Conservation (phyloP, 2,888 invertebrate genomes). For the Pandemis cinnamomeana region DNA sequence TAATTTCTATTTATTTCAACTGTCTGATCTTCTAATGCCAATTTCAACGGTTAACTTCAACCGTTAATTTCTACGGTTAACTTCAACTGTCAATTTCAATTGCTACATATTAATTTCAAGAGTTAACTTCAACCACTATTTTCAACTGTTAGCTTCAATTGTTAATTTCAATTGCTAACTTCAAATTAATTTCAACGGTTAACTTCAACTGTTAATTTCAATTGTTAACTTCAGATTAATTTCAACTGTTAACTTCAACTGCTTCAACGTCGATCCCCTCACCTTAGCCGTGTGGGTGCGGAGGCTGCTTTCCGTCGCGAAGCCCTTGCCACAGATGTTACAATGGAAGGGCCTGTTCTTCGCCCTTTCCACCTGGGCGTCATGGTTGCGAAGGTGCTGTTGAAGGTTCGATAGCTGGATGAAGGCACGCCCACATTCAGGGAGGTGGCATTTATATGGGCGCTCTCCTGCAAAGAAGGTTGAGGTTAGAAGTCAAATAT, state of each 20-base stretch:
- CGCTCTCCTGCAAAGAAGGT: slow-evolving; percentile 91
- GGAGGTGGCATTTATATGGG: slow-evolving; percentile 98
- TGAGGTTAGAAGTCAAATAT: not conserved
- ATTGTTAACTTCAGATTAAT: too few species aligned
- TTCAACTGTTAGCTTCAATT: too few species aligned
- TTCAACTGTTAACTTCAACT: not conserved
- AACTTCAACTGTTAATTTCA: too few species aligned
- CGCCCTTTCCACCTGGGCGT: slow-evolving; percentile 96
- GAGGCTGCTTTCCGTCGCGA: slow-evolving; percentile 97
- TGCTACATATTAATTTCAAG: too few species aligned
- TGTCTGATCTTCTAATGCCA: too few species aligned
- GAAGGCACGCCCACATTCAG: slow-evolving; percentile 97
- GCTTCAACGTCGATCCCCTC: slow-evolving; percentile 71
- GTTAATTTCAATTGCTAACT: too few species aligned
- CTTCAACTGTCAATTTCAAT: too few species aligned
- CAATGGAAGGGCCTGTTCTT: slow-evolving; percentile 98
- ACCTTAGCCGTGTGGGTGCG: slow-evolving; percentile 99
- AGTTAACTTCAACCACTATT: too few species aligned
- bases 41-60: too few species aligned
- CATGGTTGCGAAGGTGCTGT: slow-evolving; percentile 97
- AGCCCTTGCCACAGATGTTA: slow-evolving; percentile 98
- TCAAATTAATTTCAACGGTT: too few species aligned
- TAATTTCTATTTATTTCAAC: too few species aligned
- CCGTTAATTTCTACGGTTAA: too few species aligned
- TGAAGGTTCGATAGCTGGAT: slow-evolving; percentile 98